Percentiles rank a stretch among this genome's conserved stretches.
Conservation (phyloP, 1,140 invertebrate genomes). For the Drosophila prosaltans region DNA sequence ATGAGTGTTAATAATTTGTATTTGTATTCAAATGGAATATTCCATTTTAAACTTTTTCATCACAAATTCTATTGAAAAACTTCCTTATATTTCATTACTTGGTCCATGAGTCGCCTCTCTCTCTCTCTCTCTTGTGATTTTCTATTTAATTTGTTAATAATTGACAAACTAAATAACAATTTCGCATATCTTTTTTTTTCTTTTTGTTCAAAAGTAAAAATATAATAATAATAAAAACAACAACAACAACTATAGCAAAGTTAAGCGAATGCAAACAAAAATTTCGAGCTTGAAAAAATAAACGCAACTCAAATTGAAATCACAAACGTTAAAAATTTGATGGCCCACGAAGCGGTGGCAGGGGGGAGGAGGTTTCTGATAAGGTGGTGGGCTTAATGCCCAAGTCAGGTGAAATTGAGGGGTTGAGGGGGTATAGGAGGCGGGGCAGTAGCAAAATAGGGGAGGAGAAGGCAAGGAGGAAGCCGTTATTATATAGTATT, state of each 20-base stretch:
- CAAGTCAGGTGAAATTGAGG: constrained; percentile 18
- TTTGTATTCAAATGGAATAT: constrained; percentile 9
- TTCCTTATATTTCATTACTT: constrained; percentile 1
- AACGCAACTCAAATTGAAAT: constrained; percentile 55
- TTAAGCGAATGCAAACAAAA: constrained; percentile 8
- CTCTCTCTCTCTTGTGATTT: neutral
- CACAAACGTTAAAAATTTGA: constrained; percentile 51
- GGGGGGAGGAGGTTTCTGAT: too few species aligned
- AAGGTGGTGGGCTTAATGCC: neutral
- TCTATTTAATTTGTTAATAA: neutral
- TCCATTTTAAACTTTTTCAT: neutral
- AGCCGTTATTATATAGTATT: constrained; percentile 16
- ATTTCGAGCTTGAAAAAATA: constrained; percentile 34
- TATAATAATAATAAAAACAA: neutral
- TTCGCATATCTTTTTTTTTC: neutral
- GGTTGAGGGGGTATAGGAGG: neutral
- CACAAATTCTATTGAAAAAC: neutral
- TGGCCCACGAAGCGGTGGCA: neutral
- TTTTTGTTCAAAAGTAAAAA: too few species aligned
- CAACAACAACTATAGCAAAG: constrained; percentile 5
- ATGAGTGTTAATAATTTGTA: neutral
- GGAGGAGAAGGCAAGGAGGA: constrained; percentile 1
- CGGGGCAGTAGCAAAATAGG: neutral
- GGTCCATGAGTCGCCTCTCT: neutral
- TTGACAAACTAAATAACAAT: constrained; percentile 1